Evolutionary conservation across 2,797 vertebrate genomes (phyloP), one percentile per base, ranked within the genome.

Genomic region (Kryptopterus vitreolus): DNA sequence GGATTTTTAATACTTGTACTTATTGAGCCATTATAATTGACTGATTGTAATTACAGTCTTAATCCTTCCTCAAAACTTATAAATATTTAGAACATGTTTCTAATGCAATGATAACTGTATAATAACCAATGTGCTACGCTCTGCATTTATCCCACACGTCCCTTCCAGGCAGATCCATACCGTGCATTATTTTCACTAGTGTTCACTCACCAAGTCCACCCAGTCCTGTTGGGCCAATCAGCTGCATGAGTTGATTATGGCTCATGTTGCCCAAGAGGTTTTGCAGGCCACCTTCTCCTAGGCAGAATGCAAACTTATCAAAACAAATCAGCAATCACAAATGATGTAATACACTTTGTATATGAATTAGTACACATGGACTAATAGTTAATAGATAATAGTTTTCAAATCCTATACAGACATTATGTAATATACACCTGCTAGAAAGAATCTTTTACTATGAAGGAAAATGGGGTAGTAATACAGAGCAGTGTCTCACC

Each of bases 201-300:
- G 29, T 68, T 12, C n/a, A 86, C 89, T 16, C 91, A 98, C 97
- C 97, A 73, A 98, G 96, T 79, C 97, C 97, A 43, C 98, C 97
- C 6, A 98, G 95, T 86, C 97, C 97, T 0, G 96, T 96, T 5
- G 98, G 96, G 90, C 98, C 98, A 66, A 99, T 98, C 84, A 99
- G 95, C 93, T 99, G 98, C 97, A 99, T 98, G 81, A 99, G 96
- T 92, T 99, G 98, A 92, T 98, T 98, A 93, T 98, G 97, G 89
- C 96, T 99, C 97, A 99, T 99, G 89, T 97, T 99, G 88, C 98
- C 97, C 92, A 99, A 92, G 88, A 99, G 96, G 90, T 96, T 98
- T 90, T 98, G 98, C 93, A 99, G 93, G 61, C 98, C 97, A 20
- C 98, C 97, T 89, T 99, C 98, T 46, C 96, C 96, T 98, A 72